These are phyloP conservation scores for Otolemur garnettii DNA, from an alignment of 2,113 vertebrate species.

Conservation along the genomic window DNA sequence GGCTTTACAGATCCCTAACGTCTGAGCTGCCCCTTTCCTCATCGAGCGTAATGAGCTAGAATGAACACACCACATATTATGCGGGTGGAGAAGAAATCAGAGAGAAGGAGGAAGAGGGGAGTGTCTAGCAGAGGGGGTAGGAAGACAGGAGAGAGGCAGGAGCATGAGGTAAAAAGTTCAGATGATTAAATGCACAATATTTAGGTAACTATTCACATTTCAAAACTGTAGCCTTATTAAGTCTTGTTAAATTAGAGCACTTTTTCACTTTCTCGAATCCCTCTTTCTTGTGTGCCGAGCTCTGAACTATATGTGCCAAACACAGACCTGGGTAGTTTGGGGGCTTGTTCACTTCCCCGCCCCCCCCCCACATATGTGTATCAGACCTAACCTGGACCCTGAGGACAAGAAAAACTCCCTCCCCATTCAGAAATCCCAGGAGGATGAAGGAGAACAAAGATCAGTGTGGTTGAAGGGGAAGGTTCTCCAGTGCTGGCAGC, in stretches of 20 bases:
- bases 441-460: background rate
- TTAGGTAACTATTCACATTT: background rate
- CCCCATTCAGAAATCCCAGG: background rate
- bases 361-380: too few species aligned
- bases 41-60: background rate
- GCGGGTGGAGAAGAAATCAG: background rate
- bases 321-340: background rate
- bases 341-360: background rate
- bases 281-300: background rate
- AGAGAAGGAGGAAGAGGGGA: background rate
- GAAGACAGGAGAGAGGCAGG: background rate
- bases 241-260: background rate
- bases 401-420: background rate
- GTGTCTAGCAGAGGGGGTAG: background rate
- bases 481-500: background rate
- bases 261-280: background rate
- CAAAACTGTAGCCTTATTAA: background rate
- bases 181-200: background rate
- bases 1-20: background rate
- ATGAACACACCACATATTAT: background rate
- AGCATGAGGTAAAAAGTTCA: background rate
- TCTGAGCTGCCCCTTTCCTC: background rate
- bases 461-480: background rate
- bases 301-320: background rate
- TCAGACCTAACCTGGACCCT: background rate